Percentiles rank a stretch among this genome's conserved stretches.
Conservation (phyloP, 2,888 invertebrate species). For the Sipha maydis region DNA sequence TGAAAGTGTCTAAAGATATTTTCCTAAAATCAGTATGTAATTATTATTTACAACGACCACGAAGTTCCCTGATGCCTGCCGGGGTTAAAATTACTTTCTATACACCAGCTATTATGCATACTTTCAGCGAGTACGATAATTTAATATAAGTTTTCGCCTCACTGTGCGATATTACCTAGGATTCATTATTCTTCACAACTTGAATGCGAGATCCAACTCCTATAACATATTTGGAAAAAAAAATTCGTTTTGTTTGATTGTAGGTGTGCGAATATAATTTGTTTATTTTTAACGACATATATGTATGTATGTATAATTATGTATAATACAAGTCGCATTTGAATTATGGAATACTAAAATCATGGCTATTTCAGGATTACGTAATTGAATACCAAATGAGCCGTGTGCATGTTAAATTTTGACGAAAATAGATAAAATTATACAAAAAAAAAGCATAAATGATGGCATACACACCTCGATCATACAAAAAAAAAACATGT, state of each 20-base stretch:
- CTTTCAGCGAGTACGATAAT: neutral
- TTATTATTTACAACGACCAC: conserved; percentile 11
- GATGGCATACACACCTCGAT: neutral
- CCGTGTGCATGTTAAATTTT: neutral
- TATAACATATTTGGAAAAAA: conserved; percentile 24
- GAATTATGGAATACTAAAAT: neutral
- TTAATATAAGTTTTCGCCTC: conserved; percentile 36
- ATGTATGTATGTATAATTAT: neutral
- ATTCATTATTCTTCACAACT: neutral
- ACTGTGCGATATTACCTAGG: neutral
- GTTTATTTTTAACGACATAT: neutral
- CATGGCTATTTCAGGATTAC: neutral
- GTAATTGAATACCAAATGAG: conserved; percentile 29
- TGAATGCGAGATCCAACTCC: neutral
- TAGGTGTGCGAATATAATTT: neutral
- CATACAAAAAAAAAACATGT: neutral
- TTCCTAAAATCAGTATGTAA: neutral
- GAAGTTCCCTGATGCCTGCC: conserved; percentile 31
- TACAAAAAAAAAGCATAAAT: neutral
- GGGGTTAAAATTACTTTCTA: conserved; percentile 51
- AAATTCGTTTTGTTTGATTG: neutral
- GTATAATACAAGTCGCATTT: too few relatives aligned
- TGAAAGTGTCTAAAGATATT: conserved; percentile 30
- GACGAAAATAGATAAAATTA: neutral
- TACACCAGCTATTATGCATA: neutral